These are phyloP conservation scores for Rhogogaster chlorosoma DNA, from an alignment of 2,888 invertebrate genomes.

Conservation along the genomic window DNA sequence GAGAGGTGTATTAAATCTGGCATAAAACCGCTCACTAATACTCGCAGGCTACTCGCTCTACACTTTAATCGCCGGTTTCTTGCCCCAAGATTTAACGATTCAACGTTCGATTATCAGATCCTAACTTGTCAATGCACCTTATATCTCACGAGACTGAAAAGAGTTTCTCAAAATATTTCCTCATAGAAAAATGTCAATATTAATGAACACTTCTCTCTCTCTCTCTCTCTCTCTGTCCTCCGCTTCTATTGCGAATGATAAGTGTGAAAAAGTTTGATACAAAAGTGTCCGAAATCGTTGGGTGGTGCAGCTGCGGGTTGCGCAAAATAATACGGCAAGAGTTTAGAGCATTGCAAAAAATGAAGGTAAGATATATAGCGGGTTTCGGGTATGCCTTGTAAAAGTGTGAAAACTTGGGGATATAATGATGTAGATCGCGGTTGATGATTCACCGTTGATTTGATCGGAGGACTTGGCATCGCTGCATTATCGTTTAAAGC, in stretches of 20 bases:
- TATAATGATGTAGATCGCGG: not conserved
- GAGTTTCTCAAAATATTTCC: not conserved
- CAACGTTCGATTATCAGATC: not conserved
- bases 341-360: not conserved
- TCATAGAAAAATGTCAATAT: not conserved
- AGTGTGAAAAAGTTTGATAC: not conserved
- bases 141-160: not conserved
- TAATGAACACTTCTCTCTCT: not conserved
- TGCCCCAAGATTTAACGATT: conserved; percentile 1
- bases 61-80: not conserved
- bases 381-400: conserved; percentile 16
- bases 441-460: conserved; percentile 31
- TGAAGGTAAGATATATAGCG: conserved; percentile 32
- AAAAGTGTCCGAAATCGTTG: not conserved
- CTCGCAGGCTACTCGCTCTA: not conserved
- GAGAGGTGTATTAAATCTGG: not conserved
- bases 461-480: not conserved
- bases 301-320: too few relatives aligned
- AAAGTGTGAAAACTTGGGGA: not conserved
- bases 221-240: too few relatives aligned
- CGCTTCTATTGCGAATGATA: not conserved
- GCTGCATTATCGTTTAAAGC: not conserved
- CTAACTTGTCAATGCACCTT: not conserved
- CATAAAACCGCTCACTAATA: not conserved
- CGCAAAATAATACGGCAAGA: not conserved